A percentile compares a stretch with the other conserved stretches of the same genome.
phyloP scores from a whole-genome alignment of 2,888 invertebrate genomes.

The Petrolisthes manimaculis region DNA sequence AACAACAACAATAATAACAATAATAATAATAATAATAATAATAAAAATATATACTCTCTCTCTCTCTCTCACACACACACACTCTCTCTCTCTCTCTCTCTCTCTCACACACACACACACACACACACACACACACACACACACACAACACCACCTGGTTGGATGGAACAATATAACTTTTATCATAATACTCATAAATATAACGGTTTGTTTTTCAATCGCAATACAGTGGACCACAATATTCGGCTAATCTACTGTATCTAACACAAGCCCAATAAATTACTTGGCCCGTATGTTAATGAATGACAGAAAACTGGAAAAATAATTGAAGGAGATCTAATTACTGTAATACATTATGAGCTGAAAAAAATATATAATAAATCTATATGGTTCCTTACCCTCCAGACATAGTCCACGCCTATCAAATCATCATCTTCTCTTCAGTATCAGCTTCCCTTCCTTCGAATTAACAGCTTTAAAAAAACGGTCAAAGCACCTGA shows the following conservation, averaged over 20 bases:
- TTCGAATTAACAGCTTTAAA: conserved; percentile 95
- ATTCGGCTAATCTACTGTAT: neutral
- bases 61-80: no score
- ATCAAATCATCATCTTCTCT: conserved; percentile 92
- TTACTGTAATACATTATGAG: conserved; percentile 15
- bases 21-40: no score
- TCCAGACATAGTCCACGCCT: conserved; percentile 96
- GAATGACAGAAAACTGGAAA: neutral
- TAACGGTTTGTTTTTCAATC: no score
- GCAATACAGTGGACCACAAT: no score
- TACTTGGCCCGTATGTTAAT: no score
- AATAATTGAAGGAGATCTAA: neutral
- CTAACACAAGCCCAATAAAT: neutral
- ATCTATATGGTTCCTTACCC: conserved; percentile 74
- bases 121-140: no score
- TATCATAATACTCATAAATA: no score
- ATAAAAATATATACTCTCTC: no score
- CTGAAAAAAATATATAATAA: conserved; percentile 25
- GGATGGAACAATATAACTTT: no score
- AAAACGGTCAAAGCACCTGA: conserved; percentile 81
- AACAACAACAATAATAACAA: no score
- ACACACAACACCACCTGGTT: conserved; percentile 85
- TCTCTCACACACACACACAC: no score
- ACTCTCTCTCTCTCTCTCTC: no score
- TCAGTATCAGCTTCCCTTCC: conserved; percentile 90